phyloP scores from a whole-genome alignment of 64 coral and sea anemone genomes.

The Montipora sp. region DNA sequence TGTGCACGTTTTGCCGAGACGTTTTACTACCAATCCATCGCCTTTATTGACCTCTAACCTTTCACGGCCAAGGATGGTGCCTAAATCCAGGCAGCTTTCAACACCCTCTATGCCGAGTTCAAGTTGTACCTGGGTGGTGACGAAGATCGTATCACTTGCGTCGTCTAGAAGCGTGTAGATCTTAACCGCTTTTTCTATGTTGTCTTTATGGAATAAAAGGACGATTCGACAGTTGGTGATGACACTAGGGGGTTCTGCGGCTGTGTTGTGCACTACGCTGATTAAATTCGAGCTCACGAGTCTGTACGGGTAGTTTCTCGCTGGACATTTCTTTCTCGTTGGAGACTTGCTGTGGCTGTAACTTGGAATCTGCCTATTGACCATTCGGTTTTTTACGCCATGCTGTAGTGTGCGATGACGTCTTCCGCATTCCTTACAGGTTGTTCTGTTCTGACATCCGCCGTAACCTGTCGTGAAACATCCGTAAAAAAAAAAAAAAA shows the following conservation, averaged over 20 bases:
- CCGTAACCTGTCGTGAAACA: no score
- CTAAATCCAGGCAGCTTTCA: slow-evolving; percentile 9
- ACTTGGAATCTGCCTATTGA: background rate
- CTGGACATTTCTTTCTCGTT: background rate
- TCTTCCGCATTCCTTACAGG: slow-evolving; percentile 16
- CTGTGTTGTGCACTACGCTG: background rate
- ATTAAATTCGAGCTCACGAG: background rate
- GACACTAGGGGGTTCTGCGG: background rate
- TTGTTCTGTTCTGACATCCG: no score
- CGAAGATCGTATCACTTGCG: slow-evolving; percentile 64
- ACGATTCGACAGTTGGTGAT: slow-evolving; percentile 62
- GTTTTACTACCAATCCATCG: no score
- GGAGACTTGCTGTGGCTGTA: background rate
- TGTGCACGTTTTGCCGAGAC: no score
- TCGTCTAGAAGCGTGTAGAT: slow-evolving; percentile 69
- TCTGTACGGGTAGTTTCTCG: background rate
- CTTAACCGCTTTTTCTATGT: slow-evolving; percentile 12
- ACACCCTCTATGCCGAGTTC: slow-evolving; percentile 55
- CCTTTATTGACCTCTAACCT: no score
- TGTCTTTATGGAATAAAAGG: slow-evolving; percentile 59
- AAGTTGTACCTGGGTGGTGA: background rate
- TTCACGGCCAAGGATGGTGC: slow-evolving; percentile 13
- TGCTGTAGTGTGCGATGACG: slow-evolving; percentile 13
- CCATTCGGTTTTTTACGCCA: background rate
- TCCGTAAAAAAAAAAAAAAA: no score